These are phyloP conservation scores for Ctenopoma kingsleyae DNA, from an alignment of 2,797 vertebrate species.

Conservation along the genomic window DNA sequence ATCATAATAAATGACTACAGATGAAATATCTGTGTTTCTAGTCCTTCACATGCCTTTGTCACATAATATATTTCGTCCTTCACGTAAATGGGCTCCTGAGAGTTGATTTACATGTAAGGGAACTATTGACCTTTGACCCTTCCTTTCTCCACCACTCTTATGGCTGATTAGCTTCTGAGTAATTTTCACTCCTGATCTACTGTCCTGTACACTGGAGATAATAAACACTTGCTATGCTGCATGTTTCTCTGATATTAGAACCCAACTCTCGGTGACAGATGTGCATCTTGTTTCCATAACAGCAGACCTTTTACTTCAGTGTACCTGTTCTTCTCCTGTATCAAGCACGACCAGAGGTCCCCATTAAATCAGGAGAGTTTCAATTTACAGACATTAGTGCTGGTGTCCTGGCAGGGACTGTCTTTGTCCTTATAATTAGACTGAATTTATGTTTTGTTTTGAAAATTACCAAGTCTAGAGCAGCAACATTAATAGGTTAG, in stretches of 20 bases:
- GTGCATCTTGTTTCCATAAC: constrained; percentile 9
- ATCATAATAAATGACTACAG: constrained; percentile 14
- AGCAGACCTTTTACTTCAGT: neutral
- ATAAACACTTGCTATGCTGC: neutral
- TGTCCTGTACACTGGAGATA: neutral
- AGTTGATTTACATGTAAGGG: constrained; percentile 36
- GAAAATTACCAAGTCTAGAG: constrained; percentile 1
- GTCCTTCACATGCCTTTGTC: neutral
- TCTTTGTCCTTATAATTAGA: constrained; percentile 12
- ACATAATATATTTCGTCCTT: constrained; percentile 15
- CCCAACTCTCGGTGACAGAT: neutral
- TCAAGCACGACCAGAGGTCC: neutral
- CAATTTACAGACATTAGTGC: constrained; percentile 17
- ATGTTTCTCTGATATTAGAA: neutral
- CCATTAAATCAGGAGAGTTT: constrained; percentile 4
- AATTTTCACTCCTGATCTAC: constrained; percentile 12
- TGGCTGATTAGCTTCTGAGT: constrained; percentile 34
- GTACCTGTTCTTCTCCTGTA: neutral
- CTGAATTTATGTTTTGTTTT: constrained; percentile 21
- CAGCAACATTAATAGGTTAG: constrained; percentile 3
- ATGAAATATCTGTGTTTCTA: constrained; percentile 26
- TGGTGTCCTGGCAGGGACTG: neutral
- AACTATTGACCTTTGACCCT: constrained; percentile 53
- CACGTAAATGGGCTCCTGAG: constrained; percentile 21
- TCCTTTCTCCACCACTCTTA: constrained; percentile 16